Evolutionary conservation across 2,113 vertebrate genomes (phyloP).

Genomic region (Salvelinus namaycush): DNA sequence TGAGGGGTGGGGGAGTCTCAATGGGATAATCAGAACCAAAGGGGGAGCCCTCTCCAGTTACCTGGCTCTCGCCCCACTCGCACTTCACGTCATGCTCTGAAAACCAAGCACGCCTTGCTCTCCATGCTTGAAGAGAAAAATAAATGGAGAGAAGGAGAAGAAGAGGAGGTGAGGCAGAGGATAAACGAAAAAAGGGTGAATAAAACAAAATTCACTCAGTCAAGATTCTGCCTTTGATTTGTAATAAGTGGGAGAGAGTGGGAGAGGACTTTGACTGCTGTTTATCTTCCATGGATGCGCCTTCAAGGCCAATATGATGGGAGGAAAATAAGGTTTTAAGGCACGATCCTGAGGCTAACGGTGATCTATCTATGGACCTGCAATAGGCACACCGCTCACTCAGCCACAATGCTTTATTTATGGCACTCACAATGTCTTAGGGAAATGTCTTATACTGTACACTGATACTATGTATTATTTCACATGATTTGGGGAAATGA

Average conservation of each 20-base stretch:
- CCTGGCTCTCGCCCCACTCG: constrained; percentile 50
- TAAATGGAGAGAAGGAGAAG: not conserved
- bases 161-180: constrained; percentile 2
- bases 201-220: not conserved
- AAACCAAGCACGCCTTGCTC: constrained; percentile 40
- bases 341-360: constrained; percentile 4
- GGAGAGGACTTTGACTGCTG: constrained; percentile 32
- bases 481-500: too few species aligned
- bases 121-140: constrained; percentile 38
- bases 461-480: not conserved
- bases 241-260: constrained; percentile 51
- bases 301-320: not conserved
- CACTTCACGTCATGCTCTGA: constrained; percentile 55
- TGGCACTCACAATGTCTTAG: constrained; percentile 38
- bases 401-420: not conserved
- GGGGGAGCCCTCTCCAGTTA: constrained; percentile 55
- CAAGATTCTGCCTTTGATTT: constrained; percentile 33
- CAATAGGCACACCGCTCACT: not conserved
- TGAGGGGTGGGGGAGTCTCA: not conserved
- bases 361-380: constrained; percentile 22
- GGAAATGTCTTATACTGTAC: constrained; percentile 12
- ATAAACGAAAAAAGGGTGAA: constrained; percentile 29
- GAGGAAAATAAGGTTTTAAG: not conserved
- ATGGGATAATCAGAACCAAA: constrained; percentile 57
- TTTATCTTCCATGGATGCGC: not conserved